phyloP scores from a whole-genome alignment of 2,797 vertebrate species.

The Etheostoma nigrum region DNA sequence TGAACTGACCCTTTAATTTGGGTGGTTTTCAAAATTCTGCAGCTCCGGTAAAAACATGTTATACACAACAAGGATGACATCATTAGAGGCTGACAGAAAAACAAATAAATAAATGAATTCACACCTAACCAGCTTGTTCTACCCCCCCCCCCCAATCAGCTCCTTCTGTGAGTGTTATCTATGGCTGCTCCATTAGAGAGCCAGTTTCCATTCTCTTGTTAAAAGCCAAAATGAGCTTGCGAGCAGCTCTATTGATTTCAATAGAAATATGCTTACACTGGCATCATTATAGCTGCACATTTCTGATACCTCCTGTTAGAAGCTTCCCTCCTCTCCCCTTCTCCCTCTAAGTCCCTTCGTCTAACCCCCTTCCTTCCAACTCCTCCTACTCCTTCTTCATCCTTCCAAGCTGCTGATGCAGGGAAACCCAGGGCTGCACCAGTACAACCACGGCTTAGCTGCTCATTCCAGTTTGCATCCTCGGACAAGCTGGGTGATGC shows the following conservation, averaged over 20 bases:
- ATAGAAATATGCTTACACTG: conserved; percentile 78
- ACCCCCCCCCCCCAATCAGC: not conserved
- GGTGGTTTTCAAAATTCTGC: conserved; percentile 3
- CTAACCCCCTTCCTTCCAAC: conserved; percentile 1
- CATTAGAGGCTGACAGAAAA: conserved; percentile 12
- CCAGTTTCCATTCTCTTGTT: conserved; percentile 61
- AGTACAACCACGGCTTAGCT: conserved; percentile 53
- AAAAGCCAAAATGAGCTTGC: conserved; percentile 68
- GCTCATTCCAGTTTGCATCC: conserved; percentile 44
- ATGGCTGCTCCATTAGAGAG: conserved; percentile 59
- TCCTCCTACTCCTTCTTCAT: conserved; percentile 53
- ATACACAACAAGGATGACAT: conserved; percentile 18
- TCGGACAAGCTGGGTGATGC: conserved; percentile 45
- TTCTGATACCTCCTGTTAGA: conserved; percentile 69
- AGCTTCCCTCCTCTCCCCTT: conserved; percentile 38
- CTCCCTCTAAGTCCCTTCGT: conserved; percentile 45
- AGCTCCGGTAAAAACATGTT: conserved; percentile 30
- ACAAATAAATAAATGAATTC: conserved; percentile 35
- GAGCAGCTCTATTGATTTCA: conserved; percentile 77
- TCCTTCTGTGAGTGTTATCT: conserved; percentile 34
- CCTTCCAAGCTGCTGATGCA: conserved; percentile 77
- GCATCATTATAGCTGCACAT: conserved; percentile 72
- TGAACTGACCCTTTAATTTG: conserved; percentile 15
- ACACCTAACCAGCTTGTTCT: conserved; percentile 1
- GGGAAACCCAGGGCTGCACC: conserved; percentile 72